phyloP scores from a whole-genome alignment of 1,140 invertebrate species.

The Drosophila littoralis region DNA sequence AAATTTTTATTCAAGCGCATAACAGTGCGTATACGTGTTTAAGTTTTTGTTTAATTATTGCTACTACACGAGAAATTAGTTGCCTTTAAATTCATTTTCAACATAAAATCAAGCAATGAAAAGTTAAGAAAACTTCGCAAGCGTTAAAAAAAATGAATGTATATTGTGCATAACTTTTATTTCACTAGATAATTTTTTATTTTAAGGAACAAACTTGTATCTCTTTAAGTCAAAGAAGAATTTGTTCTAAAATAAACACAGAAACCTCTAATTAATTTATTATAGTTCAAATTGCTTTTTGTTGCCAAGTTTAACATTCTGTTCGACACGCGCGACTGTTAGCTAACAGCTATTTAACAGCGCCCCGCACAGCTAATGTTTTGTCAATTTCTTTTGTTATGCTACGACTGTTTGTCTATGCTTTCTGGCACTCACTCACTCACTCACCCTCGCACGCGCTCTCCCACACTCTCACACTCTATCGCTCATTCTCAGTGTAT shows the following conservation, averaged over 20 bases:
- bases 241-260: too few species aligned
- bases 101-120: neutral
- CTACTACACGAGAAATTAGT: constrained; percentile 32
- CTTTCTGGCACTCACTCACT: constrained; percentile 31
- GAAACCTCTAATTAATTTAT: constrained; percentile 51
- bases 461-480: neutral
- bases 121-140: constrained; percentile 1
- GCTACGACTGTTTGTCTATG: constrained; percentile 59
- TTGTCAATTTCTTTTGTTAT: constrained; percentile 68
- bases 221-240: too few species aligned
- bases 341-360: constrained; percentile 58
- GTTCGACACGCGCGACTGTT: constrained; percentile 34
- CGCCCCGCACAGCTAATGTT: constrained; percentile 22
- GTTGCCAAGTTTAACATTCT: constrained; percentile 19
- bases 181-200: too few species aligned
- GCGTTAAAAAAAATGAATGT: neutral
- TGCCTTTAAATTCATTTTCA: neutral
- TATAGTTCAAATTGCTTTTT: constrained; percentile 40
- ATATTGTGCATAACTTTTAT: too few species aligned
- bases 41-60: neutral
- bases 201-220: too few species aligned
- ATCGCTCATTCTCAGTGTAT: constrained; percentile 22
- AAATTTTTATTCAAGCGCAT: constrained; percentile 17
- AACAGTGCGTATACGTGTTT: constrained; percentile 49
- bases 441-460: constrained; percentile 4